These are phyloP conservation scores for Elmis aenea DNA, from an alignment of 2,888 invertebrate species.

Conservation along the genomic window DNA sequence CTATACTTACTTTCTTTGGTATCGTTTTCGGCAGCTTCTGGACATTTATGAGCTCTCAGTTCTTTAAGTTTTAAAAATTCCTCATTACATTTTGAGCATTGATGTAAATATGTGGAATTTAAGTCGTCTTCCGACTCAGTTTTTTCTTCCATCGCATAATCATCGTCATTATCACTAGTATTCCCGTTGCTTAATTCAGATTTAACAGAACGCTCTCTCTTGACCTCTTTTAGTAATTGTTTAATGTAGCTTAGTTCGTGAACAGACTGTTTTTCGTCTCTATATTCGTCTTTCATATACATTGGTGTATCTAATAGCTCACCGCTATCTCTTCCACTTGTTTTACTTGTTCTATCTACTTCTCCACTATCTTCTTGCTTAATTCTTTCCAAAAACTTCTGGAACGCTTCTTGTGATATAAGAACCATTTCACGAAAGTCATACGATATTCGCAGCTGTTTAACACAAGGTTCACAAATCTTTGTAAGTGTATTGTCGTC, in stretches of 20 bases:
- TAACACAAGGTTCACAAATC: conserved; percentile 27
- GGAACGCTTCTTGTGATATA: conserved; percentile 27
- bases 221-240: neutral
- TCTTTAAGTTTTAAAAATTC: neutral
- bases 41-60: neutral
- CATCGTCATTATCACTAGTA: conserved; percentile 9
- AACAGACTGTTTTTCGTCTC: too few species aligned
- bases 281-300: conserved; percentile 4
- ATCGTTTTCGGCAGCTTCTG: conserved; percentile 1
- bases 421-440: conserved; percentile 30
- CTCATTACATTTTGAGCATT: conserved; percentile 1
- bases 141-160: conserved; percentile 4
- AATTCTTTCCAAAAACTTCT: conserved; percentile 2
- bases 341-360: neutral
- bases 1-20: conserved; percentile 4
- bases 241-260: neutral
- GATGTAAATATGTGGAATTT: neutral
- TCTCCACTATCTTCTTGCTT: conserved; percentile 1
- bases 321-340: neutral
- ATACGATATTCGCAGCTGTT: conserved; percentile 25
- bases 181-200: neutral
- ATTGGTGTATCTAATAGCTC: conserved; percentile 1
- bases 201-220: neutral
- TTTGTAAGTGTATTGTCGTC: conserved; percentile 21
- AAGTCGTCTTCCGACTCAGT: neutral